Percentiles rank a stretch among this genome's conserved stretches.
phyloP scores from a whole-genome alignment of 2,888 invertebrate genomes.

The Liopterus haemorrhoidalis region DNA sequence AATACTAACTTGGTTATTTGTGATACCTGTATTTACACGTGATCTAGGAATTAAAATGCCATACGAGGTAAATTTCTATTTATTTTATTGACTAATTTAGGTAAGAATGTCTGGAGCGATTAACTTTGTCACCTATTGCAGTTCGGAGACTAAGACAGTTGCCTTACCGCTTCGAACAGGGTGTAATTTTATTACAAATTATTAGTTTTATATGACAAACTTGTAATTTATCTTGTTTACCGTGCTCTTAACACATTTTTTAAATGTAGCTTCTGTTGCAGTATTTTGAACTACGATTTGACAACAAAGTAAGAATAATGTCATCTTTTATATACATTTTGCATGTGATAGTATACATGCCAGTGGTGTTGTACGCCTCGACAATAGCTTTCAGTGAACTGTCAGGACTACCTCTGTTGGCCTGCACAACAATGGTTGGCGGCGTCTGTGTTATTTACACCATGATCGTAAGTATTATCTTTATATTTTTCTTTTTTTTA shows the following conservation, averaged over 20 bases:
- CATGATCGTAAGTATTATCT: conserved; percentile 14
- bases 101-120: too few species aligned
- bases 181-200: not conserved
- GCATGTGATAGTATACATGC: conserved; percentile 13
- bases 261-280: too few species aligned
- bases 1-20: conserved; percentile 8
- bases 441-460: conserved; percentile 16
- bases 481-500: too few species aligned
- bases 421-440: conserved; percentile 13
- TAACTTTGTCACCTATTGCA: too few species aligned
- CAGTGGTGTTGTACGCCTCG: conserved; percentile 9
- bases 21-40: conserved; percentile 13
- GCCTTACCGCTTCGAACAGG: too few species aligned
- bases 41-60: conserved; percentile 9
- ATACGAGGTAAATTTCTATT: conserved; percentile 17
- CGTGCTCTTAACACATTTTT: too few species aligned
- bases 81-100: too few species aligned
- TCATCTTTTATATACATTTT: conserved; percentile 12
- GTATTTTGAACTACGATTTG: conserved; percentile 10
- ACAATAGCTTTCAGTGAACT: conserved; percentile 13
- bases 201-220: conserved; percentile 11
- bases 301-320: conserved; percentile 12
- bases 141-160: too few species aligned
- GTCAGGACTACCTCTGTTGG: conserved; percentile 3
- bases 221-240: too few species aligned